phyloP scores from a whole-genome alignment of 2,797 vertebrate genomes.

The Aeoliscus strigatus region DNA sequence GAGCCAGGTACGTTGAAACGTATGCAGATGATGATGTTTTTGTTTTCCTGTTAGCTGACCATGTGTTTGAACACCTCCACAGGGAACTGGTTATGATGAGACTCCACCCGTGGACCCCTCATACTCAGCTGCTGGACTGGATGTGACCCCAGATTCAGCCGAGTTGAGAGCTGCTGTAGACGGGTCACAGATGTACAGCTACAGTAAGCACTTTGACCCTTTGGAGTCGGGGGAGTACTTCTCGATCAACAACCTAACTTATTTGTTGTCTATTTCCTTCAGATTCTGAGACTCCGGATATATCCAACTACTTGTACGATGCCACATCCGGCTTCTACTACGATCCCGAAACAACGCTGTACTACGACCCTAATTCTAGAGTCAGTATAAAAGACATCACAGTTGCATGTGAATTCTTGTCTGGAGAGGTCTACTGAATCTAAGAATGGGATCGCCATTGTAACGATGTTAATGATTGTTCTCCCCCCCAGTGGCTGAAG shows the following conservation, averaged over 20 bases:
- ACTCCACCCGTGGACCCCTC: slow-evolving; percentile 33
- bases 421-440: too few relatives aligned
- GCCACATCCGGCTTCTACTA: slow-evolving; percentile 95
- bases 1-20: slow-evolving; percentile 42
- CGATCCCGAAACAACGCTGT: slow-evolving; percentile 90
- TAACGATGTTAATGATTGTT: too few relatives aligned
- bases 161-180: slow-evolving; percentile 35
- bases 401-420: background rate
- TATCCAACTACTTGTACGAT: slow-evolving; percentile 88
- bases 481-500: too few relatives aligned
- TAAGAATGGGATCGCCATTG: too few relatives aligned
- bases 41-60: background rate
- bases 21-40: background rate
- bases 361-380: slow-evolving; percentile 91
- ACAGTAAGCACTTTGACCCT: slow-evolving; percentile 8
- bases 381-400: slow-evolving; percentile 67
- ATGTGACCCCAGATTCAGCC: slow-evolving; percentile 36
- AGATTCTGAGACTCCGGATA: slow-evolving; percentile 84
- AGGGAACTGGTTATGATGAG: slow-evolving; percentile 51
- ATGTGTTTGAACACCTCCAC: background rate
- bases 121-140: slow-evolving; percentile 25
- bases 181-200: slow-evolving; percentile 48
- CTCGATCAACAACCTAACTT: too few relatives aligned
- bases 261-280: slow-evolving; percentile 5
- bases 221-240: too few relatives aligned